Evolutionary conservation across 92 coral and sea anemone genomes (phyloP).

Genomic region (Phymanthus crucifer): DNA sequence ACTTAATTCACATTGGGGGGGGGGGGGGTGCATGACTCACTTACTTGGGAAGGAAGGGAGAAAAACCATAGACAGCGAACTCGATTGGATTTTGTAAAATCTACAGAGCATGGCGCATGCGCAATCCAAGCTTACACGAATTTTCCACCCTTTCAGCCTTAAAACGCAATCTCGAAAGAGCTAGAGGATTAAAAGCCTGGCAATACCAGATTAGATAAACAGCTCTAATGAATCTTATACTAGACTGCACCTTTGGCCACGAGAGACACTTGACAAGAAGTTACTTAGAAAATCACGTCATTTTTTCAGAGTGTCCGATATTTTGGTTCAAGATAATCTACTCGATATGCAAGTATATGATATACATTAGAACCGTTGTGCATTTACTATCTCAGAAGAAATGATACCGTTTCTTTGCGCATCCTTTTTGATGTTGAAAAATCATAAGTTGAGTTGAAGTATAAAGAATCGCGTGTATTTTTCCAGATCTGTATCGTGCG

Average conservation of each 20-base stretch:
- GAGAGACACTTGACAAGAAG: background rate
- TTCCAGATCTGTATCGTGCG: no score
- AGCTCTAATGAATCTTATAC: background rate
- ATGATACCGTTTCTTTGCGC: no score
- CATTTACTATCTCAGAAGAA: no score
- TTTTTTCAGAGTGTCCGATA: background rate
- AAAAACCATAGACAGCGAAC: background rate
- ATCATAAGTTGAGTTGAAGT: no score
- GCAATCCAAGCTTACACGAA: background rate
- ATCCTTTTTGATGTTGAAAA: no score
- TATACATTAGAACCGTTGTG: no score
- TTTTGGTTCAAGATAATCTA: background rate
- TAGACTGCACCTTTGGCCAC: background rate
- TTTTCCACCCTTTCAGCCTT: background rate
- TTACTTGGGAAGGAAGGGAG: no score
- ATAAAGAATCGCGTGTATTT: no score
- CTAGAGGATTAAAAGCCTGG: background rate
- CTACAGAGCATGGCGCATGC: slow-evolving; percentile 1
- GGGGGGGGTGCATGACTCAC: no score
- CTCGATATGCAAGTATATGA: background rate
- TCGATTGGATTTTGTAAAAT: background rate
- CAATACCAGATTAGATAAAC: background rate
- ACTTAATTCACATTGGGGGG: no score
- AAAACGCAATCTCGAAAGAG: background rate
- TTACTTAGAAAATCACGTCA: background rate